phyloP scores from a whole-genome alignment of 2,113 vertebrate genomes.

The Hydrolagus affinis region DNA sequence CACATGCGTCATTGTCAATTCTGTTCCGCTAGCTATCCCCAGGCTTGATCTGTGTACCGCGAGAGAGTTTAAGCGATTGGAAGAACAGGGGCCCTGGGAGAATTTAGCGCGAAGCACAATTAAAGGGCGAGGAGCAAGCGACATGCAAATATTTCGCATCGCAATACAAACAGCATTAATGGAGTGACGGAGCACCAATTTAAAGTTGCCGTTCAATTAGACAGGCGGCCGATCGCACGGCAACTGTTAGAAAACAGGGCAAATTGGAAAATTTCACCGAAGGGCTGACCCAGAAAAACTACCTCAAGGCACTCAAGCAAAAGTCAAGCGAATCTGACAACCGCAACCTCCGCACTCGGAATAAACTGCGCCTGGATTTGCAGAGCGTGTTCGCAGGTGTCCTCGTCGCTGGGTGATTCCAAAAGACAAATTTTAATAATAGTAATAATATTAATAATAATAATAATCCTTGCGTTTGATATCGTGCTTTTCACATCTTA shows the following conservation, averaged over 20 bases:
- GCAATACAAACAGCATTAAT: background rate
- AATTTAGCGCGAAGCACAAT: background rate
- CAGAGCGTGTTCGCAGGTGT: background rate
- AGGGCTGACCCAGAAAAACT: too few relatives aligned
- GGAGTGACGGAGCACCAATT: background rate
- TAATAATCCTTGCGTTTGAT: too few relatives aligned
- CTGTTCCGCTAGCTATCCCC: slow-evolving; percentile 11
- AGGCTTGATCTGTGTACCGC: background rate
- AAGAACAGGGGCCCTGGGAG: background rate
- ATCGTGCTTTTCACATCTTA: too few relatives aligned
- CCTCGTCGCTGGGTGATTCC: too few relatives aligned
- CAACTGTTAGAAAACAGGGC: background rate
- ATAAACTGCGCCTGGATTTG: slow-evolving; percentile 8
- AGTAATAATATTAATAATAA: too few relatives aligned
- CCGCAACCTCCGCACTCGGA: background rate
- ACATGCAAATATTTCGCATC: background rate
- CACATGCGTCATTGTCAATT: background rate
- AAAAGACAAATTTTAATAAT: too few relatives aligned
- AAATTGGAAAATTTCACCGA: slow-evolving; percentile 14
- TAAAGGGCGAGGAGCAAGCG: background rate
- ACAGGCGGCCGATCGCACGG: background rate
- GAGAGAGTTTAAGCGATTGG: slow-evolving; percentile 10
- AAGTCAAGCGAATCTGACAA: background rate
- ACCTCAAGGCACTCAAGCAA: slow-evolving; percentile 10
- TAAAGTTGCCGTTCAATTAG: background rate